Evolutionary conservation across 2,113 vertebrate species (phyloP).

Genomic region (Leptocoma aspasia): DNA sequence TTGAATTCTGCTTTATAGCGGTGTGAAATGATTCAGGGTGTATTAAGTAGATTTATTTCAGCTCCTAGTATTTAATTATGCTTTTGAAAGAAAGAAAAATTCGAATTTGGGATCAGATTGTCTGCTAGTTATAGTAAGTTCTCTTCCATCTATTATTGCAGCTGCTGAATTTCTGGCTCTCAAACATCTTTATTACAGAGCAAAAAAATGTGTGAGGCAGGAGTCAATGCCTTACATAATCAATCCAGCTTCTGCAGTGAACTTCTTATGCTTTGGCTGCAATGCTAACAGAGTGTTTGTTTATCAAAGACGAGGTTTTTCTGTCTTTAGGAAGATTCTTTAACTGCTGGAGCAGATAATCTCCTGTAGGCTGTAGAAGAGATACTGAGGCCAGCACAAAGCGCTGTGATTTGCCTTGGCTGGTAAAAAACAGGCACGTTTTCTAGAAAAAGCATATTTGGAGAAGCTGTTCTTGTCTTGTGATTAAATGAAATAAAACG

Average conservation of each 20-base stretch:
- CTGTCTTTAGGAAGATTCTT: neutral
- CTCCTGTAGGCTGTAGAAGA: neutral
- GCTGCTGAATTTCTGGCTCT: neutral
- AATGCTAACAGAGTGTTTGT: neutral
- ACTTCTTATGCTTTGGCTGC: neutral
- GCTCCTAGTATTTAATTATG: neutral
- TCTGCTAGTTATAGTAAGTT: neutral
- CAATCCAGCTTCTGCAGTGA: neutral
- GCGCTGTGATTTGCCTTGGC: neutral
- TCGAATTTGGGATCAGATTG: neutral
- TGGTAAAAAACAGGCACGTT: neutral
- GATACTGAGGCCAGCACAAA: neutral
- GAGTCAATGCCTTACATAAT: neutral
- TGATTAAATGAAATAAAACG: neutral
- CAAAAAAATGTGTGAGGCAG: neutral
- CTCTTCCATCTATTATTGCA: neutral
- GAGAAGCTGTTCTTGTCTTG: neutral
- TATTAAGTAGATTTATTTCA: neutral
- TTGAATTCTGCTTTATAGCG: neutral
- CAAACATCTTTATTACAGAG: neutral
- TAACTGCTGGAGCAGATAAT: neutral
- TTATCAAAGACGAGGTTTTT: neutral
- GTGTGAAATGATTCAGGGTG: neutral
- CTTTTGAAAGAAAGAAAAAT: neutral
- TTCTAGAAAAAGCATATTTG: neutral